Evolutionary conservation across 2,113 vertebrate genomes (phyloP).

Genomic region (Anser cygnoides): DNA sequence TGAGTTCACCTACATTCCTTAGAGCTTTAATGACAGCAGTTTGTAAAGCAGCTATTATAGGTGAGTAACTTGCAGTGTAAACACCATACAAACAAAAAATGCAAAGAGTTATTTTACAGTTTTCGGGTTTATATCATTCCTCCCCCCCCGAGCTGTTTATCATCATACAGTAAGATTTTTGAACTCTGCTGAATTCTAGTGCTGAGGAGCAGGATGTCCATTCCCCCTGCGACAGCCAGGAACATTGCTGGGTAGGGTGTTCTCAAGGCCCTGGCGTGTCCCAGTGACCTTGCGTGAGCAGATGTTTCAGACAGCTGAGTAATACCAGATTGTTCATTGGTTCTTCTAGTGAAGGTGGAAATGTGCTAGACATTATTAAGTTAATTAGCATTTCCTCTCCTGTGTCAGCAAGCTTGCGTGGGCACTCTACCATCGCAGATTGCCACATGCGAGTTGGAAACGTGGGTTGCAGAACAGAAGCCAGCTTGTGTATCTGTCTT

Average conservation of each 20-base stretch:
- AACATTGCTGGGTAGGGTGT: accelerated
- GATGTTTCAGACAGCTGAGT: background rate
- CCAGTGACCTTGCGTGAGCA: background rate
- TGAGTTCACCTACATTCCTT: constrained; percentile 96
- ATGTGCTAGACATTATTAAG: background rate
- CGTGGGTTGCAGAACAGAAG: background rate
- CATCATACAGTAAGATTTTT: background rate
- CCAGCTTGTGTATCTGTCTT: background rate
- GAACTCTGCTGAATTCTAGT: accelerated
- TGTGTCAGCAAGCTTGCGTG: background rate
- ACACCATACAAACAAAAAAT: background rate
- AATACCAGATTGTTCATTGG: background rate
- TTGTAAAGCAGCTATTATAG: constrained; percentile 97
- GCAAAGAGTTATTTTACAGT: background rate
- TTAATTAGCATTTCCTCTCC: background rate
- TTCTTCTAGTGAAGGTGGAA: background rate
- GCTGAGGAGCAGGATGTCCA: accelerated
- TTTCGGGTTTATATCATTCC: background rate
- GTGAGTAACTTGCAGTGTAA: constrained; percentile 76
- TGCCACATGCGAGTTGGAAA: background rate
- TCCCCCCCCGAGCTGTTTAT: background rate
- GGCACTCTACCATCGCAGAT: background rate
- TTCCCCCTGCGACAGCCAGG: accelerated
- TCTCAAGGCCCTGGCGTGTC: background rate
- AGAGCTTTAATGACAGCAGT: constrained; percentile 98